Percentiles rank a stretch among this genome's conserved stretches.
phyloP scores from a whole-genome alignment of 1,140 invertebrate species.

The Latrodectus geometricus region DNA sequence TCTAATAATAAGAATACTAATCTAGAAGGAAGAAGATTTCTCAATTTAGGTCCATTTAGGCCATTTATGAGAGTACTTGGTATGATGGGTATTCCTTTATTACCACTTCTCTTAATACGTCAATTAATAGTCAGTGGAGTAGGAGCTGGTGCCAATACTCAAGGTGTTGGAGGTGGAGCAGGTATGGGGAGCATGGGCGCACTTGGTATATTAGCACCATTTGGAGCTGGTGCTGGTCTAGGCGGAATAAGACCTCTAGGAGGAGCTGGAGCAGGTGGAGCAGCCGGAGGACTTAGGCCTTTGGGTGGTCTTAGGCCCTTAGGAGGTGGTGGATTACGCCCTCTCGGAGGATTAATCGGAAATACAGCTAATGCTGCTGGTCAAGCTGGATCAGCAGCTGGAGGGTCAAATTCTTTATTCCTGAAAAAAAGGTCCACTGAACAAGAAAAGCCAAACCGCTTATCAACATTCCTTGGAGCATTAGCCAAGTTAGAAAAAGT shows the following conservation, averaged over 20 bases:
- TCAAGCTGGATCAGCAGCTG: not conserved
- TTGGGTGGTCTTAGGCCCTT: conserved; percentile 21
- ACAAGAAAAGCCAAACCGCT: conserved; percentile 1
- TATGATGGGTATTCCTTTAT: conserved; percentile 56
- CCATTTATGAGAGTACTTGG: conserved; percentile 56
- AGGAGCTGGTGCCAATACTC: not conserved
- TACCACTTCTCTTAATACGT: conserved; percentile 29
- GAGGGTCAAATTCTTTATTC: conserved; percentile 6
- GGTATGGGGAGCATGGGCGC: conserved; percentile 57
- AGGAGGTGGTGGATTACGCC: conserved; percentile 22
- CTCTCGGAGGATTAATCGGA: conserved; percentile 31
- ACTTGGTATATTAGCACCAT: conserved; percentile 50
- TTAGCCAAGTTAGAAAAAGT: conserved; percentile 45
- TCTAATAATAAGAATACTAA: not conserved
- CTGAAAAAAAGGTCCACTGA: conserved; percentile 47
- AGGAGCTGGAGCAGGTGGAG: not conserved
- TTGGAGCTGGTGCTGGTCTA: conserved; percentile 48
- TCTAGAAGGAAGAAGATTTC: conserved; percentile 36
- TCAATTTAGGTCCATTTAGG: conserved; percentile 34
- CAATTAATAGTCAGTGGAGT: conserved; percentile 6
- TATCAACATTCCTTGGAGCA: conserved; percentile 44
- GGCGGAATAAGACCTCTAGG: conserved; percentile 9
- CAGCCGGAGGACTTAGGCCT: conserved; percentile 30
- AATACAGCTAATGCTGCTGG: conserved; percentile 17
- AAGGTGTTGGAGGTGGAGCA: conserved; percentile 41